phyloP scores from a whole-genome alignment of 2,797 vertebrate species.

The Ctenosaura bakeri region DNA sequence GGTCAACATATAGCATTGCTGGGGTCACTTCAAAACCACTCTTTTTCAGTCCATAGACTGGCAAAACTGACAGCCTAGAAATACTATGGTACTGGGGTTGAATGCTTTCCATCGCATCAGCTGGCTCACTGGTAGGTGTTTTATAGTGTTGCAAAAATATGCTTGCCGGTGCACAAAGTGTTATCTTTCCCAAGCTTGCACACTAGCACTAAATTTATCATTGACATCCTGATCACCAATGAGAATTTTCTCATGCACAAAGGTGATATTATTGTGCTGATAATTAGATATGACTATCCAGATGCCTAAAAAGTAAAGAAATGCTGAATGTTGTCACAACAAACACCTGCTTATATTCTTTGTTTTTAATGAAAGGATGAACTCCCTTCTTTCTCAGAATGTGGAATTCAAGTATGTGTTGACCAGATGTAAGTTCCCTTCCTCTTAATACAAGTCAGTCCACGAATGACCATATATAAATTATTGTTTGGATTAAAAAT shows the following conservation, averaged over 20 bases:
- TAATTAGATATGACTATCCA: constrained; percentile 75
- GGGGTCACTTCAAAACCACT: not conserved
- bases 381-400: not conserved
- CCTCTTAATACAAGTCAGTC: too few species aligned
- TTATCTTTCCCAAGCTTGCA: constrained; percentile 59
- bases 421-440: not conserved
- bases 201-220: constrained; percentile 52
- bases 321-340: constrained; percentile 67
- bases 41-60: too few species aligned
- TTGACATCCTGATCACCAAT: constrained; percentile 72
- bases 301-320: constrained; percentile 76
- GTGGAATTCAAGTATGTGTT: not conserved
- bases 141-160: constrained; percentile 21
- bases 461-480: not conserved
- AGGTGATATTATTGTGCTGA: constrained; percentile 72
- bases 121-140: not conserved
- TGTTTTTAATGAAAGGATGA: not conserved
- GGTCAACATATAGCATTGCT: not conserved
- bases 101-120: not conserved
- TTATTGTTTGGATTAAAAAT: not conserved
- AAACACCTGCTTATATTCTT: constrained; percentile 49
- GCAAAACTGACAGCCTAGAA: not conserved
- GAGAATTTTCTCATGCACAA: constrained; percentile 79
- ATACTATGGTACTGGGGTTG: not conserved
- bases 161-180: constrained; percentile 35